Conservation (phyloP, 1,140 invertebrate genomes). For the Nephila pilipes region DNA sequence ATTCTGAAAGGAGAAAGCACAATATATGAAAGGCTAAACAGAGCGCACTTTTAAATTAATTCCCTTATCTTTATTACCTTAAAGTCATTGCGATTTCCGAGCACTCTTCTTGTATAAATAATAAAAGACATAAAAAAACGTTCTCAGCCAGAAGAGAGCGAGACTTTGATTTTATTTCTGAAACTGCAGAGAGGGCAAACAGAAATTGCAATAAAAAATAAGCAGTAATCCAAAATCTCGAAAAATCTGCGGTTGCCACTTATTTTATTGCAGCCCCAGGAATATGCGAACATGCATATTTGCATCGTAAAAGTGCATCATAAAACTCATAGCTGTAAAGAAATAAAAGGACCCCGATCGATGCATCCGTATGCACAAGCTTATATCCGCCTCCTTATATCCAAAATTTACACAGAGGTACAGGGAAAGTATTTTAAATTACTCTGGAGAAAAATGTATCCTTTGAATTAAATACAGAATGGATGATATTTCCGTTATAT, state of each 20-base stretch:
- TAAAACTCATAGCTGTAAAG: conserved; percentile 28
- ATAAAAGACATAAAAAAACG: conserved; percentile 36
- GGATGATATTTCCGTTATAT: too few relatives aligned
- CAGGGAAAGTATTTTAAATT: neutral
- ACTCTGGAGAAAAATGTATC: too few relatives aligned
- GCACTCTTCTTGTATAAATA: neutral
- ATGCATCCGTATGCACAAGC: neutral
- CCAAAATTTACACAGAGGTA: neutral
- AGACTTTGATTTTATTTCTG: conserved; percentile 14
- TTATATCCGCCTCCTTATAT: conserved; percentile 8
- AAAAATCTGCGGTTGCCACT: conserved; percentile 59
- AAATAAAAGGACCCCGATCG: neutral
- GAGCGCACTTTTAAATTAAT: conserved; percentile 47
- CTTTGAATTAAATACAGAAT: too few relatives aligned
- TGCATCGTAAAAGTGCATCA: conserved; percentile 49
- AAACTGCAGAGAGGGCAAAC: neutral
- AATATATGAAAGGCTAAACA: conserved; percentile 27
- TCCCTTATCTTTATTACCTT: conserved; percentile 40
- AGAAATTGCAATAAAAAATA: conserved; percentile 50
- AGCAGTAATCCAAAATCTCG: conserved; percentile 41
- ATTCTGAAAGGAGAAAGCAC: neutral
- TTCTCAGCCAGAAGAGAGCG: neutral
- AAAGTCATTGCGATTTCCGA: conserved; percentile 1
- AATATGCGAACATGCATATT: conserved; percentile 63
- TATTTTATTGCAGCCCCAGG: conserved; percentile 49